Percentiles rank a stretch among this genome's conserved stretches.
These are phyloP conservation scores for Meriones psammophilus DNA, from an alignment of 2,797 vertebrate species.

Conservation along the genomic window DNA sequence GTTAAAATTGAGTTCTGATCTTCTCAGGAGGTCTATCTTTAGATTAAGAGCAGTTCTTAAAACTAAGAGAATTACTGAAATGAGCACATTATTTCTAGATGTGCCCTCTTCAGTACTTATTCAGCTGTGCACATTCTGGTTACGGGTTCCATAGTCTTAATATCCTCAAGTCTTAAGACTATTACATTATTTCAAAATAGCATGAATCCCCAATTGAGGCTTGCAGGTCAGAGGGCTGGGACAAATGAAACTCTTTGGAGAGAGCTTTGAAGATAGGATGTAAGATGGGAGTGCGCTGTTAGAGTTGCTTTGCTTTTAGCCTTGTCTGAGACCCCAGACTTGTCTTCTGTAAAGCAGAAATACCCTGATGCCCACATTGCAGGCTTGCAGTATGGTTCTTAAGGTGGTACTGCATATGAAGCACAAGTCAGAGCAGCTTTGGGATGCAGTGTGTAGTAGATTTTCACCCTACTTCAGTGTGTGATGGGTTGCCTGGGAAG, in stretches of 20 bases:
- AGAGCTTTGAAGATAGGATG: neutral
- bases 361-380: neutral
- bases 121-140: slow-evolving; percentile 43
- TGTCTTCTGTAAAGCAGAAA: neutral
- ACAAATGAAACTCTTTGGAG: slow-evolving; percentile 13
- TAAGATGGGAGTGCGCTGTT: neutral
- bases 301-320: slow-evolving; percentile 20
- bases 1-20: slow-evolving; percentile 49
- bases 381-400: neutral
- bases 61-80: slow-evolving; percentile 47
- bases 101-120: neutral
- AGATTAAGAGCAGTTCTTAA: slow-evolving; percentile 55
- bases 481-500: neutral
- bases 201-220: neutral
- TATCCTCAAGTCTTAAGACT: slow-evolving; percentile 47
- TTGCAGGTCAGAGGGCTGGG: neutral
- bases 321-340: neutral
- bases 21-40: neutral
- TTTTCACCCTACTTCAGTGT: neutral
- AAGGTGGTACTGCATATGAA: neutral
- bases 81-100: slow-evolving; percentile 55
- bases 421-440: neutral
- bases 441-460: neutral
- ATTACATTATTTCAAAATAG: slow-evolving; percentile 46
- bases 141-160: slow-evolving; percentile 34